Base-by-base conservation (phyloP, 2,888 invertebrate species). In the Eudemis profundana region DNA sequence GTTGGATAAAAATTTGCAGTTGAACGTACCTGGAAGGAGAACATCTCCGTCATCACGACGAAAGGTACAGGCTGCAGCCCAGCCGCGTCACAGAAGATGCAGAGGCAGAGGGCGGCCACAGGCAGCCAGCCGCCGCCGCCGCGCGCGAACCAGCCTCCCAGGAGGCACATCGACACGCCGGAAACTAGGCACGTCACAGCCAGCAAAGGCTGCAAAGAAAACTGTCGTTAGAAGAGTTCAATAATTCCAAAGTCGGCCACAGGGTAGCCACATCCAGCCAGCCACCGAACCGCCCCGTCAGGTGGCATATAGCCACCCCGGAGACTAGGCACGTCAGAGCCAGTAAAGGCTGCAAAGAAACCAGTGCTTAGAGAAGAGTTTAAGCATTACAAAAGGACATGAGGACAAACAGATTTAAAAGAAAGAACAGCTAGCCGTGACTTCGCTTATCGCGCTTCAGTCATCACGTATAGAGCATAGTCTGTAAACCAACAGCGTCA, bases 11-110 rank as follows among this genome's bases (percentile, higher is more conserved):
- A 14, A 10, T 5, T 7, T 1, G 5, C 4, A 15, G 1, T 1
- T 38, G 5, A 42, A 72, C 72, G 67, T 17, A 90, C 91, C 81
- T 90, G 89, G 60, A 91, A 91, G 0, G 85, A 83, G 71, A 92
- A 91, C 86, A 92, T 90, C 78, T 92, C 92, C 0, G 90, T 90
- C 90, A 92, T 90, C 8, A 90, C 84, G 7, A 91, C 90, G 63
- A 90, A 91, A 0, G 91, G 90, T 67, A 92, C 90, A 0, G 92
- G 91, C 68, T 91, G 91, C 36, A 90, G 70, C 0, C 91, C 92
- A 0, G 89, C 90, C 0, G 91, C 92, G 70, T 91, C 91, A 66
- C 90, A 90, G 77, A 87, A 92, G 66, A 92, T 91, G 74, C 90
- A 91, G 10, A 91, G 76, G 40, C 91, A 91, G 0, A 91, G 78